Evolutionary conservation across 2,113 vertebrate species (phyloP).

Genomic region (Isichthys henryi): DNA sequence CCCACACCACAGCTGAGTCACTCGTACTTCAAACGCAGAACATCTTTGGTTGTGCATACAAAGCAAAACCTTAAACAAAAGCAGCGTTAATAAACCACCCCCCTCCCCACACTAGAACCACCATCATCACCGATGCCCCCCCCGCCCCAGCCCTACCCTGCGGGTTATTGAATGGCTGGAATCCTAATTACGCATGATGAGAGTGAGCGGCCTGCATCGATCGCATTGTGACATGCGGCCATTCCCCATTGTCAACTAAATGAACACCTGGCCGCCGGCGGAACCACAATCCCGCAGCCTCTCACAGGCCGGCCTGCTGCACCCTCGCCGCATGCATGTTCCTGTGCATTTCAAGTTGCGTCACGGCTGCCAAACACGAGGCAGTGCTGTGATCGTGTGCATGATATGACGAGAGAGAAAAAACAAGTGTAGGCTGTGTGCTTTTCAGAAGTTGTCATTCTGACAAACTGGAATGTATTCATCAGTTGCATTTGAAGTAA

Average conservation of each 20-base stretch:
- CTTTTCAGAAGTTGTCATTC: background rate
- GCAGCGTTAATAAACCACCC: constrained; percentile 24
- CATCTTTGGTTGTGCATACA: constrained; percentile 28
- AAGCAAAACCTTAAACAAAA: constrained; percentile 33
- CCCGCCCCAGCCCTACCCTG: background rate
- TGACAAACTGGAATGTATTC: background rate
- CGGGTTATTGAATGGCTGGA: background rate
- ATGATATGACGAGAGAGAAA: background rate
- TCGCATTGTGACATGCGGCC: background rate
- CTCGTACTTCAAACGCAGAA: constrained; percentile 24
- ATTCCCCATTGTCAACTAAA: constrained; percentile 21
- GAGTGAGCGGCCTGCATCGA: background rate
- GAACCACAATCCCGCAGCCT: background rate
- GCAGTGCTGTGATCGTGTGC: background rate
- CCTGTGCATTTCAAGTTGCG: background rate
- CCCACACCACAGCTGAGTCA: background rate
- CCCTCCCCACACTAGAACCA: background rate
- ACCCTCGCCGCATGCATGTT: background rate
- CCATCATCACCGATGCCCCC: background rate
- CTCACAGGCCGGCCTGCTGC: background rate
- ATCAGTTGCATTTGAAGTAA: background rate
- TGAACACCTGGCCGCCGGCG: constrained; percentile 24
- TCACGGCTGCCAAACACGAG: background rate
- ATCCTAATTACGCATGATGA: constrained; percentile 16
- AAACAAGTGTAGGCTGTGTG: background rate